Conservation (phyloP, 2,888 invertebrate species). For the Cephus runcator region DNA sequence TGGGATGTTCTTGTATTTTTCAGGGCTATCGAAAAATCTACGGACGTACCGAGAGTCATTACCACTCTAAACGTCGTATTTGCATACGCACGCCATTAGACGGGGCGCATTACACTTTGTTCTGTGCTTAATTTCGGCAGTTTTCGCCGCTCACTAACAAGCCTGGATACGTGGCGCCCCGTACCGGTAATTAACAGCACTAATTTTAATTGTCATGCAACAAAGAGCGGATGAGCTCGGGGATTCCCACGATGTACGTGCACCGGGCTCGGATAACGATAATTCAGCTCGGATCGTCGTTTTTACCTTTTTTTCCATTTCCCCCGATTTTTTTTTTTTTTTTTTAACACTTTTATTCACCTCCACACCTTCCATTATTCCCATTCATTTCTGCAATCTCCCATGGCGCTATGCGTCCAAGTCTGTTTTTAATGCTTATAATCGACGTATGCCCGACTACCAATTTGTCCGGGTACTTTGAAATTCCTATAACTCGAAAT, state of each 20-base stretch:
- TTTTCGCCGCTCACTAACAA: conserved; percentile 54
- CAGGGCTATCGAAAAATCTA: background rate
- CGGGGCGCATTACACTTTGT: conserved; percentile 52
- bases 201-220: conserved; percentile 63
- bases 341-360: conserved; percentile 13
- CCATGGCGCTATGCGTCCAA: background rate
- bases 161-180: conserved; percentile 32
- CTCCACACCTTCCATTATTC: background rate
- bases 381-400: background rate
- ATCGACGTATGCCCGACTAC: background rate
- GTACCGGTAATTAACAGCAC: conserved; percentile 60
- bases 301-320: conserved; percentile 29
- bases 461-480: background rate
- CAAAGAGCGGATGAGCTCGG: conserved; percentile 58
- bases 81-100: conserved; percentile 43
- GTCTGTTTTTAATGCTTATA: background rate
- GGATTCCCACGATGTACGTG: conserved; percentile 53
- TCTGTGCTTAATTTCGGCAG: conserved; percentile 55
- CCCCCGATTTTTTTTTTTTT: conserved; percentile 3
- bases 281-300: conserved; percentile 49
- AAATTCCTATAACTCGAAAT: background rate
- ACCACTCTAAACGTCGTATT: conserved; percentile 16
- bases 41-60: conserved; percentile 6
- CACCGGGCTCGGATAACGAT: conserved; percentile 47
- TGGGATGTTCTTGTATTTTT: background rate